Conservation (phyloP, 2,797 vertebrate genomes). For the Pelodytes ibericus region DNA sequence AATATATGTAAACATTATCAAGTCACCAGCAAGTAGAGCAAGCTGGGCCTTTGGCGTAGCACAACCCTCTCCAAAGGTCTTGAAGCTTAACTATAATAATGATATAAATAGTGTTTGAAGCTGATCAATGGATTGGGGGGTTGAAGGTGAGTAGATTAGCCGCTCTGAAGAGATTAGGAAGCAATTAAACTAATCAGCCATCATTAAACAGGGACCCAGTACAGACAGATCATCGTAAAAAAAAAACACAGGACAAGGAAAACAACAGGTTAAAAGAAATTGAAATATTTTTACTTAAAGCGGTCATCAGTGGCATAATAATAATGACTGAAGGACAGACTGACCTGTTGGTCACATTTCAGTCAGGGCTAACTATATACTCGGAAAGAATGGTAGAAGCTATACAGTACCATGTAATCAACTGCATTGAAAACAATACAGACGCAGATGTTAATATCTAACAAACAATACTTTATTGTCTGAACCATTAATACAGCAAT, state of each 20-base stretch:
- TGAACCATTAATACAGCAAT: conserved; percentile 14
- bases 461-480: conserved; percentile 33
- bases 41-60: not conserved
- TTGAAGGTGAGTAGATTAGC: conserved; percentile 2
- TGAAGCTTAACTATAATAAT: not conserved
- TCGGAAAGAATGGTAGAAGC: no score
- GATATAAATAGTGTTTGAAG: not conserved
- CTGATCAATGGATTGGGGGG: not conserved
- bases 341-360: no score
- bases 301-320: no score
- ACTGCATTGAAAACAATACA: no score
- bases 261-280: no score
- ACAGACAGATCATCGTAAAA: not conserved
- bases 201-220: not conserved
- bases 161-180: not conserved
- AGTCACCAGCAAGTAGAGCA: not conserved
- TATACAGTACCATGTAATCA: no score
- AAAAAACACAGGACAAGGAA: no score
- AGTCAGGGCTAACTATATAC: no score
- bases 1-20: no score
- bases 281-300: no score
- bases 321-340: no score
- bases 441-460: conserved; percentile 9
- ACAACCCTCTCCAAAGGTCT: not conserved
- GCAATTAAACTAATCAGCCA: conserved; percentile 18